Evolutionary conservation across 2,797 vertebrate genomes (phyloP).

Genomic region (Nasua narica): DNA sequence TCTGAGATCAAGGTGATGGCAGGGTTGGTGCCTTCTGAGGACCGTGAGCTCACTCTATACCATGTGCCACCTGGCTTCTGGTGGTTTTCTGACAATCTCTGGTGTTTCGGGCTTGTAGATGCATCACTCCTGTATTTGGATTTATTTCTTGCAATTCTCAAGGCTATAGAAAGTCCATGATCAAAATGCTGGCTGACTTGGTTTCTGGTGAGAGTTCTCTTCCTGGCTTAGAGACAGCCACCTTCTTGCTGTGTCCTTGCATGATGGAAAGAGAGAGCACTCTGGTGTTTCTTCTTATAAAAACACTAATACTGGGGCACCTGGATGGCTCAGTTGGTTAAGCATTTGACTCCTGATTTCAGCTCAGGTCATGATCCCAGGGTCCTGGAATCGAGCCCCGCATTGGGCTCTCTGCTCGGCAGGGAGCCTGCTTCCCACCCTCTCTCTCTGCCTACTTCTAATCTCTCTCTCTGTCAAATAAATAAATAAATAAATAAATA

Average conservation of each 20-base stretch:
- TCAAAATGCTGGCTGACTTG: background rate
- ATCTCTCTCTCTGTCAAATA: too few relatives aligned
- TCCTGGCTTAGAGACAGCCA: background rate
- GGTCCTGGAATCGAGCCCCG: background rate
- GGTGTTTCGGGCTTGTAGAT: background rate
- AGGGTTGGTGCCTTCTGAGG: background rate
- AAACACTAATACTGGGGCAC: background rate
- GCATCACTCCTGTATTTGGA: background rate
- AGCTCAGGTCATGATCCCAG: background rate
- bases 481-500: too few relatives aligned
- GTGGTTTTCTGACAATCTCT: background rate
- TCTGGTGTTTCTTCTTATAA: background rate
- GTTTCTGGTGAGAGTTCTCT: background rate
- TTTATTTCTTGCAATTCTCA: background rate
- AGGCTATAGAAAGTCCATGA: background rate
- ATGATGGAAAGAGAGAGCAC: background rate
- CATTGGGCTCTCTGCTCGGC: background rate
- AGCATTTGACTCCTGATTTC: background rate
- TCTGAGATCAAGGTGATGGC: background rate
- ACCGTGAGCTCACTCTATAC: background rate
- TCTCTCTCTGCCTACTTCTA: too few relatives aligned
- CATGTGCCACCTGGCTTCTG: background rate
- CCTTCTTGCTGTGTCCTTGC: background rate
- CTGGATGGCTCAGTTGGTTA: background rate
- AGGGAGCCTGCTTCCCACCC: too few relatives aligned